Evolutionary conservation across 2,113 vertebrate genomes (phyloP), one percentile per base, ranked within the genome.

Genomic region (Etheostoma cragini): DNA sequence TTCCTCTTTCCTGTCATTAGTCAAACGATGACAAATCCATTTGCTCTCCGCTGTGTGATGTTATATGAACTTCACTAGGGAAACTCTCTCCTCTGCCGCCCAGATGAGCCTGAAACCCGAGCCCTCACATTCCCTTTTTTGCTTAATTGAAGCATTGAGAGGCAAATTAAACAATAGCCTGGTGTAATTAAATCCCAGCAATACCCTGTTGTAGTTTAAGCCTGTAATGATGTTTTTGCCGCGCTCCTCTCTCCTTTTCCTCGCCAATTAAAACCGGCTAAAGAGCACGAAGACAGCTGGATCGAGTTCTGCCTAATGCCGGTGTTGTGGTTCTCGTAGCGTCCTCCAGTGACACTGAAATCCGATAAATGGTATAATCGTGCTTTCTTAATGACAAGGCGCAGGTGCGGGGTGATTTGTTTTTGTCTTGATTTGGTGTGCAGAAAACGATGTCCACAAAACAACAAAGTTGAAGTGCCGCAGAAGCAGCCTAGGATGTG

Each of bases 231-330:
- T 94, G 92, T 93, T 94, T 95, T 92, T 68, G 86, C 88, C 11
- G 58, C 81, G 45, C 76, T 81, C 66, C 87, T 88, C 91, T 88
- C 88, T 91, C 85, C 86, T 90, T 93, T 92, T 94, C 87, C 83
- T 83, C 88, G 78, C 86, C 94, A 96, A 95, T 96, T 96, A 95
- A 94, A 94, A 94, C 88, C 86, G 86, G 91, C 93, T 93, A 91
- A 89, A 91, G 89, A 93, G 88, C 81, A 67, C 60, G 72, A 89
- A 84, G 88, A 85, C 91, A 90, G 87, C 92, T 90, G 91, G 92
- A 94, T 94, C 90, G 38, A 78, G 87, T 95, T 95, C 90, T 91
- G 80, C 86, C 92, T 88, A 82, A 92, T 91, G 89, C 89, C 82
- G 65, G 87, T 87, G 71, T 82, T 85, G 89, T 85, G 92, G 80